Evolutionary conservation across 1,140 invertebrate genomes (phyloP).

Genomic region (Drosophila punjabiensis): DNA sequence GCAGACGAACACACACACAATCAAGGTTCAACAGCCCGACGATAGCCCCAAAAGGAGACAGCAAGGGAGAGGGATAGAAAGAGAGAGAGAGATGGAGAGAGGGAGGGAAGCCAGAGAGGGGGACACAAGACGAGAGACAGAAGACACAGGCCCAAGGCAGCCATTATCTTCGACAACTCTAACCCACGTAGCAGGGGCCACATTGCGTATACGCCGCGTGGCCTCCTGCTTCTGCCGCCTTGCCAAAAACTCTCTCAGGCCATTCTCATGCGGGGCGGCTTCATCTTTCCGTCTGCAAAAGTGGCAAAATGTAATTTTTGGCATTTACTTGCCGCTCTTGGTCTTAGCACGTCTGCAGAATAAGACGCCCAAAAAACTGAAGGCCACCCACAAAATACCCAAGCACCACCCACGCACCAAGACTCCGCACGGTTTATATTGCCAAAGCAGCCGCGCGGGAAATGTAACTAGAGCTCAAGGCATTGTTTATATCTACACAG

Average conservation of each 20-base stretch:
- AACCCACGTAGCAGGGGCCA: slow-evolving; percentile 58
- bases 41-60: slow-evolving; percentile 62
- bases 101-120: background rate
- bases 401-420: slow-evolving; percentile 29
- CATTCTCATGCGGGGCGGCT: slow-evolving; percentile 28
- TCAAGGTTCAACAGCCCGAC: slow-evolving; percentile 81
- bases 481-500: slow-evolving; percentile 53
- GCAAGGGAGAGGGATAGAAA: background rate
- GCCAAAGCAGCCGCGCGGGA: slow-evolving; percentile 47
- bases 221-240: background rate
- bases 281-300: slow-evolving; percentile 76
- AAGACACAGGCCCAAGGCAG: slow-evolving; percentile 59
- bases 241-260: slow-evolving; percentile 13
- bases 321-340: slow-evolving; percentile 64
- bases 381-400: slow-evolving; percentile 1
- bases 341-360: slow-evolving; percentile 51
- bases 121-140: slow-evolving; percentile 21
- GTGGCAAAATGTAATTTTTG: slow-evolving; percentile 84
- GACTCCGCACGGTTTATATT: slow-evolving; percentile 37
- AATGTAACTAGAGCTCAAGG: slow-evolving; percentile 51
- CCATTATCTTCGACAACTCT: slow-evolving; percentile 80
- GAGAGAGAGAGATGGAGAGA: background rate
- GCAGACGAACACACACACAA: slow-evolving; percentile 64
- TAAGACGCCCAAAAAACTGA: slow-evolving; percentile 13
- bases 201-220: slow-evolving; percentile 70